Evolutionary conservation across 1,140 invertebrate species (phyloP), one percentile per base, ranked within the genome.

Genomic region (Halotydeus destructor): DNA sequence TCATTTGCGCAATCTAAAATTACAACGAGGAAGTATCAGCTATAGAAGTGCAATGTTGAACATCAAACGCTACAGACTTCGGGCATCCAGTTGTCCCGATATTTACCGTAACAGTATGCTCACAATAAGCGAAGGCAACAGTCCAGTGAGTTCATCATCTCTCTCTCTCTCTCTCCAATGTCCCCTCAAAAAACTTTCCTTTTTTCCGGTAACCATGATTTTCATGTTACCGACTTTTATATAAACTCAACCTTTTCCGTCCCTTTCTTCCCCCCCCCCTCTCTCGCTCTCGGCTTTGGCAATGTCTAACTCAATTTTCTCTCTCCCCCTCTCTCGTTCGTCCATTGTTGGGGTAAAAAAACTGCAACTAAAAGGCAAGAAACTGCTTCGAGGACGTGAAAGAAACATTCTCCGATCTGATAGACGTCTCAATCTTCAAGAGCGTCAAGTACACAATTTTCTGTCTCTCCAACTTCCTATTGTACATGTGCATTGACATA

Each of bases 41-140:
- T 78, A 81, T 58, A 70, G 82, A 46, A 77, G 76, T 32, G 78
- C 78, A 1, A 76, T 79, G 60, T 59, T 82, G 23, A 79, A 79
- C 57, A 72, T 78, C 38, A 71, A 41, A 21, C 69, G 75, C 41
- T 86, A 86, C 58, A 68, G 75, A 35, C 60, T 85, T 42, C 68
- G 79, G 34, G 80, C 81, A 6, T 84, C 79, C 0, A 84, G 80
- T 16, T 85, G 80, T 59, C 81, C 82, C 1, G 75, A 86, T 60
- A 85, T 88, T 53, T 84, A 81, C 55, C 69, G 76, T 49, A 84
- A 84, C 55, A 84, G 80, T 1, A 84, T 84, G 72, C 77, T 76
- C 8, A 81, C 79, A 1, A 69, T 84, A 18, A 9, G 3, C 27
- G 24, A 21, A 41, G n/a, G 14, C 37, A 8, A 25, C 24, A 24